A percentile compares a stretch with the other conserved stretches of the same genome.
Evolutionary conservation across 2,797 vertebrate species (phyloP).

Genomic region (Hoplostethus mediterraneus): DNA sequence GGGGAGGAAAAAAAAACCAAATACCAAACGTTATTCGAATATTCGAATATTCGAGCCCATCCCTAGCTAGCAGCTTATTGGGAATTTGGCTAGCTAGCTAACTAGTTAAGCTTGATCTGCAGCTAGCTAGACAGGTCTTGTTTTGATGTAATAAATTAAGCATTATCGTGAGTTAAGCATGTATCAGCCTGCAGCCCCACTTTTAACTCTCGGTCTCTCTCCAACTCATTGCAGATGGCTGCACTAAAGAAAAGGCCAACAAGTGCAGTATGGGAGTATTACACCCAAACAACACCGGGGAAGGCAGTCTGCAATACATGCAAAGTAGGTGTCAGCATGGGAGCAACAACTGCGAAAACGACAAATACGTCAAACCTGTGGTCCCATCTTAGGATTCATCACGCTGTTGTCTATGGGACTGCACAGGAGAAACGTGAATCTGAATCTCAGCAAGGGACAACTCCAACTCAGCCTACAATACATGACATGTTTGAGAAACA

Average conservation of each 20-base stretch:
- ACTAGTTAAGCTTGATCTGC: too few relatives aligned
- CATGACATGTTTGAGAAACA: conserved; percentile 17
- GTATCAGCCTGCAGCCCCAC: too few relatives aligned
- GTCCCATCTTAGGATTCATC: conserved; percentile 15
- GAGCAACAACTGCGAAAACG: background rate
- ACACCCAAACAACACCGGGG: background rate
- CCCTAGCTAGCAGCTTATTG: too few relatives aligned
- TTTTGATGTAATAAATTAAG: too few relatives aligned
- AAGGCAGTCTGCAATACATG: conserved; percentile 11
- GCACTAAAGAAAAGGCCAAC: background rate
- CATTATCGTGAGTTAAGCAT: too few relatives aligned
- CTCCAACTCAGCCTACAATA: conserved; percentile 1
- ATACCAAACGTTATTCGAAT: too few relatives aligned
- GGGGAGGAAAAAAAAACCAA: too few relatives aligned
- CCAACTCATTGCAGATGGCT: conserved; percentile 8
- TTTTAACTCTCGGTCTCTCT: too few relatives aligned
- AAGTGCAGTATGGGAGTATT: conserved; percentile 7
- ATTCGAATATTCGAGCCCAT: too few relatives aligned
- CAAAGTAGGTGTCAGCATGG: background rate
- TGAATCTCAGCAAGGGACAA: background rate
- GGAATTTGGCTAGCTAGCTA: too few relatives aligned
- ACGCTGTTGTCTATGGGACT: background rate
- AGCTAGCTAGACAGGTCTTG: too few relatives aligned
- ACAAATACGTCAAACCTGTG: conserved; percentile 1
- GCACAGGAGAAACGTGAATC: conserved; percentile 7